These are phyloP conservation scores for Thryonomys swinderianus DNA, from an alignment of 2,113 vertebrate genomes.

Conservation along the genomic window DNA sequence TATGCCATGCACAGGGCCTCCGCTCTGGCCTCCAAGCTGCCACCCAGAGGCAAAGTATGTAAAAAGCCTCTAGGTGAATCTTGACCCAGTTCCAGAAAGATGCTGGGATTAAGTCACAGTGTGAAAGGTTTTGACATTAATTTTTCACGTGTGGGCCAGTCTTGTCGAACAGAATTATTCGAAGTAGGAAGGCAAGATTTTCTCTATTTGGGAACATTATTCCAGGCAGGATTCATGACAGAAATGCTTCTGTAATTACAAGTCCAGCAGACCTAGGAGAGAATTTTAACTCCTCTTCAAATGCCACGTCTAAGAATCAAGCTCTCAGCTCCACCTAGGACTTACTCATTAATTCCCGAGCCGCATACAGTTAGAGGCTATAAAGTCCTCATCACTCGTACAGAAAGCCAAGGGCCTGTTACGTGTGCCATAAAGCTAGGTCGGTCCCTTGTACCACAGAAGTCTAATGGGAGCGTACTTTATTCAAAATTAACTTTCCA, in stretches of 20 bases:
- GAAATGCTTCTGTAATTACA: neutral
- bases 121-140: slow-evolving; percentile 13
- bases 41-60: slow-evolving; percentile 1
- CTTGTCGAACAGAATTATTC: slow-evolving; percentile 39
- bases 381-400: slow-evolving; percentile 52
- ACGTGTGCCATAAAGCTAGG: neutral
- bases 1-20: neutral
- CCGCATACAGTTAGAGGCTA: slow-evolving; percentile 28
- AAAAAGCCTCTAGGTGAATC: neutral
- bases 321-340: neutral
- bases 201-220: slow-evolving; percentile 56
- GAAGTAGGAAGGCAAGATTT: slow-evolving; percentile 43
- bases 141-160: slow-evolving; percentile 4
- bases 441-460: slow-evolving; percentile 56
- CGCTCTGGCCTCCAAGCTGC: neutral
- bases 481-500: neutral
- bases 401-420: slow-evolving; percentile 68
- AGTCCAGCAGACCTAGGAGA: slow-evolving; percentile 51
- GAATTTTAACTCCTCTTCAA: slow-evolving; percentile 59
- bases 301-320: slow-evolving; percentile 27
- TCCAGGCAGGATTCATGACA: slow-evolving; percentile 38
- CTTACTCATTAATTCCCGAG: slow-evolving; percentile 42
- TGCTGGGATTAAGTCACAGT: neutral
- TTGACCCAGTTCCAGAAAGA: slow-evolving; percentile 49
- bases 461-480: neutral